Conservation (phyloP, 2,113 vertebrate species). For the Bagarius yarrelli region DNA sequence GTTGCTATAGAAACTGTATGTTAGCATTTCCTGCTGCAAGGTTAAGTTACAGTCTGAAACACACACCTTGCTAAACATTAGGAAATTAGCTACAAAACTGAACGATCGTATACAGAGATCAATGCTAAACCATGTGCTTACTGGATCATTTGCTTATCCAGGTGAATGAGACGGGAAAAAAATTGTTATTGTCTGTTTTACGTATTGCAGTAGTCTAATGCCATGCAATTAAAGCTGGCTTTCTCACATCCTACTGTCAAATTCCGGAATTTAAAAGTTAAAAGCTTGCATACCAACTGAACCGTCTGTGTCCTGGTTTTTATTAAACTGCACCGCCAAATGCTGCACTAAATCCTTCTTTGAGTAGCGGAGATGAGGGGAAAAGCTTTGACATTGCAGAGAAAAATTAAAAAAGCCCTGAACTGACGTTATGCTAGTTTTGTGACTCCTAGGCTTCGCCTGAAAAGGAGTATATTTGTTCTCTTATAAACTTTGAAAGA, state of each 20-base stretch:
- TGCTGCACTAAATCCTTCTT: constrained; percentile 4
- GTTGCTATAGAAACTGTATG: neutral
- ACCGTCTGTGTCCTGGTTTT: neutral
- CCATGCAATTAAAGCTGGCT: neutral
- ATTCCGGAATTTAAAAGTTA: neutral
- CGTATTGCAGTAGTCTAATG: neutral
- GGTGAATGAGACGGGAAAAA: neutral
- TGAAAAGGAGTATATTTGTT: neutral
- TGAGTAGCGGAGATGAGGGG: neutral
- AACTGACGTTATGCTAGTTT: neutral
- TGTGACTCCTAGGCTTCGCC: neutral
- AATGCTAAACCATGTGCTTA: neutral
- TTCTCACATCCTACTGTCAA: neutral
- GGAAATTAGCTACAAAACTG: neutral
- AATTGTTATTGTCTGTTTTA: neutral
- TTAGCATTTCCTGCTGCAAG: neutral
- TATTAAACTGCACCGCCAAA: neutral
- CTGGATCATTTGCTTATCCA: neutral
- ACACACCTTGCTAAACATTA: neutral
- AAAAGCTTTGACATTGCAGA: neutral
- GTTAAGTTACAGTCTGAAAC: neutral
- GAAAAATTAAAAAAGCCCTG: neutral
- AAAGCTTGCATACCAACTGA: neutral
- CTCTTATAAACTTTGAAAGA: constrained; percentile 38
- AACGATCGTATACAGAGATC: neutral